A percentile compares a stretch with the other conserved stretches of the same genome.
These are phyloP conservation scores for Rhombomys opimus DNA, from an alignment of 2,113 vertebrate genomes.

Conservation along the genomic window DNA sequence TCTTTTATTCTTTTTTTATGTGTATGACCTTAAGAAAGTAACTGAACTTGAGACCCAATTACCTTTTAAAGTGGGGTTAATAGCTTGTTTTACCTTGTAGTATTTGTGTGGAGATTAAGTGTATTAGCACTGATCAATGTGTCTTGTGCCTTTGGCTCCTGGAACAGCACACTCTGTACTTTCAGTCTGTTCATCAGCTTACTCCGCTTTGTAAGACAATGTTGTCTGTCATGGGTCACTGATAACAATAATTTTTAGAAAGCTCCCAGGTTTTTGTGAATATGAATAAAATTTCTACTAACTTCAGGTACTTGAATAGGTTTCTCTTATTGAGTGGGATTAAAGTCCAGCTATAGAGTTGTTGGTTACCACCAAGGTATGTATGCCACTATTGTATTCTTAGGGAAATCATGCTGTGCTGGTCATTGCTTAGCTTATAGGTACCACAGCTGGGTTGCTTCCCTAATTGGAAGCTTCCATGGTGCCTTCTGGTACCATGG, in stretches of 20 bases:
- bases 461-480: background rate
- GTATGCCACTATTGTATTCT: background rate
- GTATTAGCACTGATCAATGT: background rate
- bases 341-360: background rate
- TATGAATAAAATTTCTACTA: background rate
- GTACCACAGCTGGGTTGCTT: background rate
- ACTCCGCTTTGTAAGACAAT: background rate
- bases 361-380: background rate
- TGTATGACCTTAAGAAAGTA: conserved; percentile 26
- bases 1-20: background rate
- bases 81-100: conserved; percentile 51
- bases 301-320: background rate
- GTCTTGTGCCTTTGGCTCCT: background rate
- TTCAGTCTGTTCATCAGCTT: background rate
- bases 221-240: background rate
- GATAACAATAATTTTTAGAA: background rate
- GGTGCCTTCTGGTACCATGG: background rate
- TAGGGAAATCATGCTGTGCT: background rate
- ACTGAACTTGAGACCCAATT: background rate
- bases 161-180: background rate
- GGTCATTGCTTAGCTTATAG: background rate
- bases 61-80: conserved; percentile 27
- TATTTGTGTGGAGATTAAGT: background rate
- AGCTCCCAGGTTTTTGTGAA: background rate
- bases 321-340: background rate